A percentile compares a stretch with the other conserved stretches of the same genome.
These are phyloP conservation scores for Margaritifera margaritifera DNA, from an alignment of 2,888 invertebrate genomes.

Conservation along the genomic window DNA sequence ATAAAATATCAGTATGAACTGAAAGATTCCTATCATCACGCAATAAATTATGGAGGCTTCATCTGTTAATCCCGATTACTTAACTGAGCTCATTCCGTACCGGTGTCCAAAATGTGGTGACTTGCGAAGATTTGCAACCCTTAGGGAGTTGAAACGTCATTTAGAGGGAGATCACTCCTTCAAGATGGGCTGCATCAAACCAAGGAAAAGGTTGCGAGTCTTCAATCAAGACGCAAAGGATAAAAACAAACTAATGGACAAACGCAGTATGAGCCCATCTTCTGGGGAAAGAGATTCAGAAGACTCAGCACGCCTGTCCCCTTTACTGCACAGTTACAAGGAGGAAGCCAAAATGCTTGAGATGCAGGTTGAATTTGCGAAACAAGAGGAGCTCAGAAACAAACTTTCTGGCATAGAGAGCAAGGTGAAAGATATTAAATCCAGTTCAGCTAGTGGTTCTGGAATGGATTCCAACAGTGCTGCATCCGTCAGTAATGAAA, in stretches of 20 bases:
- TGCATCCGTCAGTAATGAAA: too few relatives aligned
- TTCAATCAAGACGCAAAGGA: constrained; percentile 24
- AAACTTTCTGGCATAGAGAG: constrained; percentile 30
- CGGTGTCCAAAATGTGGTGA: constrained; percentile 61
- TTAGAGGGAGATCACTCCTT: constrained; percentile 56
- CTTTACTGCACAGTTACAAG: constrained; percentile 48
- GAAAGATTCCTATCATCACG: too few relatives aligned
- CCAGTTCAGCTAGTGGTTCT: not conserved
- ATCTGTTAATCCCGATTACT: constrained; percentile 16
- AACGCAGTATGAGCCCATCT: not conserved
- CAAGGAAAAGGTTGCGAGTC: constrained; percentile 29
- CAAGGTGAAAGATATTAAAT: not conserved
- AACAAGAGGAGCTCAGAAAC: constrained; percentile 51
- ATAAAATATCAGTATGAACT: too few relatives aligned
- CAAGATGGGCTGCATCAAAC: constrained; percentile 42
- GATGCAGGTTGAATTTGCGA: constrained; percentile 45
- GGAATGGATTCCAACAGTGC: not conserved
- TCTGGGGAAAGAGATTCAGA: constrained; percentile 4
- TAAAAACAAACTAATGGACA: constrained; percentile 4
- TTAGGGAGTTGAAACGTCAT: constrained; percentile 58
- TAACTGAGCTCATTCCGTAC: constrained; percentile 54
- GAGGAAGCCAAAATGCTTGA: constrained; percentile 55
- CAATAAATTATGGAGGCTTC: not conserved
- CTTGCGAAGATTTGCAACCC: constrained; percentile 48
- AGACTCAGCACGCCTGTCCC: constrained; percentile 19